Evolutionary conservation across 2,113 vertebrate genomes (phyloP).

Genomic region (Triplophysa rosa): DNA sequence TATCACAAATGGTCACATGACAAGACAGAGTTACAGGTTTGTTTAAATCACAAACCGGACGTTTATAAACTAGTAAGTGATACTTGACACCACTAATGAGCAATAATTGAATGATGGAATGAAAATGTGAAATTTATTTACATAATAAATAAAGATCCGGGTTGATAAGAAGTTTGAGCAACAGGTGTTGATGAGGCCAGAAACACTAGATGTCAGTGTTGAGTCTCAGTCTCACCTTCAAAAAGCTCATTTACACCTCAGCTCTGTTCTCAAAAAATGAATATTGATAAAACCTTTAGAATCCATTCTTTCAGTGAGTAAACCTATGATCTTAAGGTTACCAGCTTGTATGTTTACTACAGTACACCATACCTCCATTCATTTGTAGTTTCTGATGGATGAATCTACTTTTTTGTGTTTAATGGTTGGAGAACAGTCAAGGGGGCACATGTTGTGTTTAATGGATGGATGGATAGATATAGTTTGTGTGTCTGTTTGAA

Average conservation of each 20-base stretch:
- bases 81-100: not conserved
- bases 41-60: no score
- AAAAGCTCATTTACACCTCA: constrained; percentile 7
- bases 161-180: not conserved
- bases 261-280: not conserved
- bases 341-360: not conserved
- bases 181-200: not conserved
- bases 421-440: constrained; percentile 7
- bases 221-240: constrained; percentile 36
- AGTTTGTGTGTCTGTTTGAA: not conserved
- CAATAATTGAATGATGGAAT: no score
- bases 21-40: no score
- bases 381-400: not conserved
- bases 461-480: not conserved
- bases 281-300: no score
- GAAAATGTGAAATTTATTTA: not conserved
- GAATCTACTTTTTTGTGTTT: not conserved
- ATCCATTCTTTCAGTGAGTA: no score
- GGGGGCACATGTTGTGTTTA: not conserved
- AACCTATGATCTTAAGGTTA: not conserved
- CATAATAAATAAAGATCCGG: not conserved
- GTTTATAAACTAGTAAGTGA: no score
- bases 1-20: no score
- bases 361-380: no score
- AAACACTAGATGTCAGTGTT: constrained; percentile 56